Percentiles rank a stretch among this genome's conserved stretches.
These are phyloP conservation scores for Myripristis murdjan DNA, from an alignment of 2,797 vertebrate genomes.

Conservation along the genomic window DNA sequence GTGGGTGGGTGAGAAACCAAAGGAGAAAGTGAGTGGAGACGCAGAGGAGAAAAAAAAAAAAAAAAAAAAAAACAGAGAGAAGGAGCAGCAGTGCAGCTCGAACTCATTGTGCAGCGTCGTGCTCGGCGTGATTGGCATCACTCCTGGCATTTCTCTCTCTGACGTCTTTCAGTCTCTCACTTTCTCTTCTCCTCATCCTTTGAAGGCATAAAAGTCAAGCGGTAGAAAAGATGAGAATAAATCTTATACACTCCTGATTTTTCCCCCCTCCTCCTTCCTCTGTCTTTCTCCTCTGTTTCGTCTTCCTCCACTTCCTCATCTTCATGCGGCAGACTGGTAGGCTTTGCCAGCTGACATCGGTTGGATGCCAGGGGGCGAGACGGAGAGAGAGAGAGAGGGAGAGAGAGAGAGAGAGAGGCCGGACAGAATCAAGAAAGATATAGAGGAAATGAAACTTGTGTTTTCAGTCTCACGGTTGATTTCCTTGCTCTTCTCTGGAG, in stretches of 20 bases:
- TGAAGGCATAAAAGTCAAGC: slow-evolving; percentile 11
- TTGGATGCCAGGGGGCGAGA: slow-evolving; percentile 64
- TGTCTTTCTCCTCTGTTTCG: slow-evolving; percentile 21
- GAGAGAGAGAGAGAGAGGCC: slow-evolving; percentile 21
- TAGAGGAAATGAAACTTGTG: slow-evolving; percentile 68
- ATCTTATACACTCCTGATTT: slow-evolving; percentile 7
- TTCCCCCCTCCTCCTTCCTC: slow-evolving; percentile 16
- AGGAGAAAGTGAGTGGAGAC: slow-evolving; percentile 28
- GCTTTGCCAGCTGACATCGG: slow-evolving; percentile 65
- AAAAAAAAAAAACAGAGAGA: no score
- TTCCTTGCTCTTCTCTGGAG: slow-evolving; percentile 67
- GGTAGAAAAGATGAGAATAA: slow-evolving; percentile 1
- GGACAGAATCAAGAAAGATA: slow-evolving; percentile 27
- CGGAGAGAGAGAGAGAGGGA: slow-evolving; percentile 31
- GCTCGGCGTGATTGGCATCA: slow-evolving; percentile 17
- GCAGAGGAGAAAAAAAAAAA: slow-evolving; percentile 38
- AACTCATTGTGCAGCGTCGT: slow-evolving; percentile 54
- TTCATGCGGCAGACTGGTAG: slow-evolving; percentile 52
- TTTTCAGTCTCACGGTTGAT: slow-evolving; percentile 74
- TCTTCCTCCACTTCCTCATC: slow-evolving; percentile 56
- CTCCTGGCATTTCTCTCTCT: slow-evolving; percentile 23
- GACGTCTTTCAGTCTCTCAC: slow-evolving; percentile 6
- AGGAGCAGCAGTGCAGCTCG: slow-evolving; percentile 27
- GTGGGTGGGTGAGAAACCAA: slow-evolving; percentile 63
- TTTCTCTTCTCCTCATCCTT: not conserved